Percentiles rank a stretch among this genome's conserved stretches.
Conservation (phyloP, 2,797 vertebrate species). For the Podargus strigoides region DNA sequence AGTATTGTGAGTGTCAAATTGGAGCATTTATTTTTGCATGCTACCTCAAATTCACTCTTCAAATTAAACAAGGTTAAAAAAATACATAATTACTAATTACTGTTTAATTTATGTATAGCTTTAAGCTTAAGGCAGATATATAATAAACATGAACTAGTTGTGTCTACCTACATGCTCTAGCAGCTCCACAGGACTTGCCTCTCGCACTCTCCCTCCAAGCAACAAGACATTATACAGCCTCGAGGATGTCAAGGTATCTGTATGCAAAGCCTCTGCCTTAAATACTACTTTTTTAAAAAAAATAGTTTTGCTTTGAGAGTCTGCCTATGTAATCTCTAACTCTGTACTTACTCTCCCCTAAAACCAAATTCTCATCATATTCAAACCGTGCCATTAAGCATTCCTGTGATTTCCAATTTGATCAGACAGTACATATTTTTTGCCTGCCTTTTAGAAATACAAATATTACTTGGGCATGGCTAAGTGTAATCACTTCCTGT, state of each 20-base stretch:
- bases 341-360: neutral
- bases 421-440: neutral
- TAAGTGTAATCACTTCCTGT: neutral
- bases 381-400: neutral
- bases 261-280: neutral
- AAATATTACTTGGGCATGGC: neutral
- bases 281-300: neutral
- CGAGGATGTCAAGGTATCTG: neutral
- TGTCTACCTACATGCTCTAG: neutral
- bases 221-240: neutral
- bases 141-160: neutral
- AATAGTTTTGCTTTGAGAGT: neutral
- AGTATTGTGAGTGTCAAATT: neutral
- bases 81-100: neutral
- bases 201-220: fast-evolving
- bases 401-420: neutral
- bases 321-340: neutral
- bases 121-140: neutral
- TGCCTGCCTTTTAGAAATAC: neutral
- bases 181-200: neutral
- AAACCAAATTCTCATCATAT: neutral
- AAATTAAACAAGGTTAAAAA: neutral
- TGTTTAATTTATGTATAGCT: neutral
- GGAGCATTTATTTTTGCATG: neutral
- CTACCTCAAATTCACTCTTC: neutral